These are phyloP conservation scores for Poecile atricapillus DNA, from an alignment of 2,113 vertebrate species.

Conservation along the genomic window DNA sequence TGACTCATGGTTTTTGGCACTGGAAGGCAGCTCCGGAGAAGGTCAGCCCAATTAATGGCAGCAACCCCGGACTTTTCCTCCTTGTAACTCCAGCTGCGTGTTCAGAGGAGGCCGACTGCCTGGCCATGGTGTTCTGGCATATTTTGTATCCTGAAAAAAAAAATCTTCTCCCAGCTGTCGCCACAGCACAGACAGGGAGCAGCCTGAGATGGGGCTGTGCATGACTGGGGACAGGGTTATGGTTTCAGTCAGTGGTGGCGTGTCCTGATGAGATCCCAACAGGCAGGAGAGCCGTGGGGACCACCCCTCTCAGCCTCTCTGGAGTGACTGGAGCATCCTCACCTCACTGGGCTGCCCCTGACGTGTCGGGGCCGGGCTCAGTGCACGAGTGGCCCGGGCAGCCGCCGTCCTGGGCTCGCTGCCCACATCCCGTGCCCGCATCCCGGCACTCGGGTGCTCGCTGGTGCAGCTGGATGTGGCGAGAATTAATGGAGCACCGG, in stretches of 20 bases:
- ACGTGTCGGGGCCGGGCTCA: neutral
- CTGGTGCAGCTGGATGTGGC: conserved; percentile 57
- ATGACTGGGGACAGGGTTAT: neutral
- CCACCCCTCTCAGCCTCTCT: neutral
- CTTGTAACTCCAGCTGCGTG: neutral
- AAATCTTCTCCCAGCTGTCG: neutral
- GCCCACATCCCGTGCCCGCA: neutral
- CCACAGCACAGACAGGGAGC: neutral
- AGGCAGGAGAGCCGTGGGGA: accelerated
- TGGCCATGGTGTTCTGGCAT: neutral
- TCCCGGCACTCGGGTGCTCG: neutral
- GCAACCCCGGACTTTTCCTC: neutral
- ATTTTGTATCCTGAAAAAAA: neutral
- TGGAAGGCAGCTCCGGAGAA: neutral
- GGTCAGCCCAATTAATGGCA: conserved; percentile 7
- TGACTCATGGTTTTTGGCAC: conserved; percentile 47
- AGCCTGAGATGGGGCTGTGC: neutral
- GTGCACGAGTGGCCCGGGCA: neutral
- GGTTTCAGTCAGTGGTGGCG: accelerated
- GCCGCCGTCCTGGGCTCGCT: neutral
- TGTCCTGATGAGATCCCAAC: neutral
- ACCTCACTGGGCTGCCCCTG: neutral
- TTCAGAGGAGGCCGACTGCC: neutral
- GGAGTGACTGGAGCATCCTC: neutral
- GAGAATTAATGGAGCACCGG: conserved; percentile 41